Conservation (phyloP, 2,113 vertebrate species). For the Salminus brasiliensis region DNA sequence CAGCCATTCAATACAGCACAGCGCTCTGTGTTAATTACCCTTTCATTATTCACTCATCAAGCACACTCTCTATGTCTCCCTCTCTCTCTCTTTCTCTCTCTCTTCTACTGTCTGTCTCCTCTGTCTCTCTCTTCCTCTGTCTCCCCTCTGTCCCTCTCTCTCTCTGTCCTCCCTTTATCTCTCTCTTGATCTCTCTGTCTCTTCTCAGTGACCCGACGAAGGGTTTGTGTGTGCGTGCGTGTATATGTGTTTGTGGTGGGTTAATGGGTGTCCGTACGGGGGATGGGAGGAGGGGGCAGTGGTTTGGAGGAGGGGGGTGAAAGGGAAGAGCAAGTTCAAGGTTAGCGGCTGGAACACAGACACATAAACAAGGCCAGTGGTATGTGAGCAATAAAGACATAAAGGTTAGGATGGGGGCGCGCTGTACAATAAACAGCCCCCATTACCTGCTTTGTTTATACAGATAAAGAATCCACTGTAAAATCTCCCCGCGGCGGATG, state of each 20-base stretch:
- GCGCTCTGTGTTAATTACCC: conserved; percentile 71
- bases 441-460: conserved; percentile 81
- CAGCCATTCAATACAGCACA: conserved; percentile 59
- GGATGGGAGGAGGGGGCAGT: conserved; percentile 51
- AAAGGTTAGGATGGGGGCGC: conserved; percentile 78
- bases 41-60: conserved; percentile 63
- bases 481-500: conserved; percentile 59
- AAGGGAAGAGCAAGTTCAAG: conserved; percentile 79
- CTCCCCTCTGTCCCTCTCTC: no score
- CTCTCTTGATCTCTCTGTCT: neutral
- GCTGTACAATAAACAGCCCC: conserved; percentile 79
- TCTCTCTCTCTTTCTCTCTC: no score
- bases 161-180: neutral
- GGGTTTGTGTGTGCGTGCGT: neutral
- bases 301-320: conserved; percentile 60
- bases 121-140: conserved; percentile 12
- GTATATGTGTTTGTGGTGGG: neutral
- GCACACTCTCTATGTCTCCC: conserved; percentile 52
- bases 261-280: conserved; percentile 16
- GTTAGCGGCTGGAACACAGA: conserved; percentile 75
- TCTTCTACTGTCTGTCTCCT: conserved; percentile 12
- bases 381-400: conserved; percentile 81
- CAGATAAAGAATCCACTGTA: conserved; percentile 80
- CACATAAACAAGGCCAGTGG: conserved; percentile 79
- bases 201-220: neutral